Base-by-base conservation (phyloP, 37 sponge, comb jelly and placozoan species). In the Spongia lamella region DNA sequence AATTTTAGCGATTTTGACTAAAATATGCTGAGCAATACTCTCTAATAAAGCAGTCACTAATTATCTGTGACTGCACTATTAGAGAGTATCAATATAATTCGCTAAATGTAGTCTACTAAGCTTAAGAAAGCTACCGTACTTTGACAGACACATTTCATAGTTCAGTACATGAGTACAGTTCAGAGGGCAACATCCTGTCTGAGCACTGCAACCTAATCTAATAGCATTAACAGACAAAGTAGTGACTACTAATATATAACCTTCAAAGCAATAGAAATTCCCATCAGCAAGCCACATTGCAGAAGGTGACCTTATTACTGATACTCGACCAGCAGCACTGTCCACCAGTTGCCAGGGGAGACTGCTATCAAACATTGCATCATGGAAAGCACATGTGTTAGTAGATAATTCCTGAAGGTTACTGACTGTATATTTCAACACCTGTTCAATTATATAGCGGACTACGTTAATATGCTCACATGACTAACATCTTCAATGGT, bases 81-180 rank as follows among this genome's bases (percentile, higher is more conserved):
- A 43, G 47, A 13, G 5, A 43, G 47, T 43, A 9, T 43, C 47
- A 43, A 43, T n/a, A n/a, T n/a, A n/a, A n/a, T n/a, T n/a, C n/a
- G n/a, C n/a, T n/a, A n/a, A n/a, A n/a, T n/a, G n/a, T n/a, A n/a
- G n/a, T n/a, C n/a, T n/a, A n/a, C n/a, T n/a, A n/a, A n/a, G n/a
- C n/a, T n/a, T n/a, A n/a, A n/a, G n/a, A n/a, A n/a, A n/a, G n/a
- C n/a, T n/a, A n/a, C 11, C 7, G 25, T 66, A 66, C 68, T 47
- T 66, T 66, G 68, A 70, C 3, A 70, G 56, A 31, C 53, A 24
- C 27, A 49, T 21, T 51, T 70, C 72, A 53, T 70, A 70, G 72
- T 70, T 70, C 72, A 50, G 56, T 11, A 70, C 72, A 50, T 70
- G 72, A 53, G 72, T 70, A 53, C 72, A 70, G 36, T 70, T 70